Evolutionary conservation across 1,140 invertebrate species (phyloP), one percentile per base, ranked within the genome.

Genomic region (Liolophura sinensis): DNA sequence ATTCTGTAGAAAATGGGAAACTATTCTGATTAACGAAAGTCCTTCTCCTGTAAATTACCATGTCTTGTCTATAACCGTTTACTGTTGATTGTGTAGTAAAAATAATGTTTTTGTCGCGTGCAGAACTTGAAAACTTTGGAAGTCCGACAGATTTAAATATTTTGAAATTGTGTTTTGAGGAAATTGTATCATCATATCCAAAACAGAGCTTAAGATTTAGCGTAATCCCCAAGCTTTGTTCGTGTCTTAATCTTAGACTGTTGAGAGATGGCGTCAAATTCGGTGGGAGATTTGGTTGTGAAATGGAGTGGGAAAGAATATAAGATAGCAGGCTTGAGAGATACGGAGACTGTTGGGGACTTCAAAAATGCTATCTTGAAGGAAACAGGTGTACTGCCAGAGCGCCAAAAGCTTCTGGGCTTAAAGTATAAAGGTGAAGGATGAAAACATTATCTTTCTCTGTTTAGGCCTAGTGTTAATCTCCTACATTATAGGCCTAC

Each of bases 271-370:
- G 57, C 31, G 20, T 47, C 59, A 60, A 16, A 20, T 54, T 40
- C n/a, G 24, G 70, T 72, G 70, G 70, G 65, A 69, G 72, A 72
- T 71, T 71, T 82, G 60, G 76, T 71, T 70, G 71, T 97, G 5
- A 97, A 97, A 88, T 98, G 95, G 95, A 92, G 90, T 80, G 94
- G 93, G 46, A 91, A 93, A 77, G 93, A 95, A 78, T 93, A 90
- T 80, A 87, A 89, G 73, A 88, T 96, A 57, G 85, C 86, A 25
- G 90, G 89, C 71, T 85, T 92, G 73, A 86, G 84, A 57, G 89
- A 89, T 67, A 65, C 69, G 14, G 68, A 78, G 20, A 82, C 79
- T 7, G 74, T 85, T 5, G 55, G 48, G 67, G 78, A 84, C 60
- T 67, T 85, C 20, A 97, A 97, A 85, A 87, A 90, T 71, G 87